Evolutionary conservation across 1,140 invertebrate genomes (phyloP), one percentile per base, ranked within the genome.

Genomic region (Rhagoletis pomonella): DNA sequence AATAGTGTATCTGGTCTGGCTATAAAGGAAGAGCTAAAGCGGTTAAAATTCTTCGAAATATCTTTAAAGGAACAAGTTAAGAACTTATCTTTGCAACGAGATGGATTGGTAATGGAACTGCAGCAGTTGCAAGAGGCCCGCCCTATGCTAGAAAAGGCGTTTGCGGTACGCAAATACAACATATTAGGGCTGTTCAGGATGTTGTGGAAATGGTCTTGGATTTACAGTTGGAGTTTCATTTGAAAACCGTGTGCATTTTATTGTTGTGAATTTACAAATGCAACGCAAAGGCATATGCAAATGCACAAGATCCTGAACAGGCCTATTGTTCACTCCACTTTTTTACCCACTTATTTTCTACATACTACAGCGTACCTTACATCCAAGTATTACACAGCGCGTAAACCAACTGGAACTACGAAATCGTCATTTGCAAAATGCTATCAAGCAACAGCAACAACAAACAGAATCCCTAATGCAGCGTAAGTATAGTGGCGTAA

Each of bases 391-490:
- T 85, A 91, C 90, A 87, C 90, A 93, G 87, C 89, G 92, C 88
- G 89, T 93, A 65, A 92, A 92, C 85, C 91, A 91, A 87, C 90
- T 95, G 88, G 96, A 96, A 88, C 93, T 95, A 73, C 94, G 95
- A 67, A 95, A 95, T 89, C 94, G 94, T 67, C 94, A 95, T 90
- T 91, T 96, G 64, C 94, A 96, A 89, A 92, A 94, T 87, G 94
- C 94, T 88, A 92, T 96, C 12, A 95, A 94, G 89, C 94, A 95
- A 77, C 95, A 96, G 87, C 95, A 96, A 88, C 94, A 94, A 29
- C 94, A 95, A 87, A 94, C 94, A 10, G 95, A 96, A 90, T 94
- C 94, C 90, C 92, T 96, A 59, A 92, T 96, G 88, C 95, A 96
- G 92, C 94, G 96, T 96, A 91, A 95, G 94, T 94, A 65, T 6